Percentiles rank a stretch among this genome's conserved stretches.
Evolutionary conservation across 2,888 invertebrate species (phyloP).

Genomic region (Caenorhabditis sinica): DNA sequence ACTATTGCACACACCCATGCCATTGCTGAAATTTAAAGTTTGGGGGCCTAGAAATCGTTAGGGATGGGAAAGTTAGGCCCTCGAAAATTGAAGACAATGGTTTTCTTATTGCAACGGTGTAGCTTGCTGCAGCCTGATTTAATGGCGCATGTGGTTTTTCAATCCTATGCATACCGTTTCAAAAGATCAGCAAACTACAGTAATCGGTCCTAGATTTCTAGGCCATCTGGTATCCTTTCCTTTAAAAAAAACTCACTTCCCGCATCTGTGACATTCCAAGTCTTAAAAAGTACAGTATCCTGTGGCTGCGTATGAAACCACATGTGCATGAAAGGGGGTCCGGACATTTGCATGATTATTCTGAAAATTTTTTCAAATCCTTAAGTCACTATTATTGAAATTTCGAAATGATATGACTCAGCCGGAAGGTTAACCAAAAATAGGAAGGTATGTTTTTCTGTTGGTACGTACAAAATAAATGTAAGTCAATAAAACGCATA

Average conservation of each 20-base stretch:
- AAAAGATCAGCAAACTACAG: too few relatives aligned
- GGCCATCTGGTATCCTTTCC: neutral
- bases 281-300: constrained; percentile 81
- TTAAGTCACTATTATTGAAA: neutral
- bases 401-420: neutral
- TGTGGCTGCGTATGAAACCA: constrained; percentile 79
- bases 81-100: too few relatives aligned
- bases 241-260: constrained; percentile 71
- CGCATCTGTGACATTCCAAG: constrained; percentile 77
- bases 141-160: too few relatives aligned
- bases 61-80: neutral
- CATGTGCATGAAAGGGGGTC: constrained; percentile 79
- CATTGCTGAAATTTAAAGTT: constrained; percentile 73
- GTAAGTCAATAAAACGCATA: constrained; percentile 9
- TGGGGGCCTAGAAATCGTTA: neutral
- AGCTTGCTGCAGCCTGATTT: too few relatives aligned
- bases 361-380: neutral
- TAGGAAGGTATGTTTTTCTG: too few relatives aligned
- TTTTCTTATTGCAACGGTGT: too few relatives aligned
- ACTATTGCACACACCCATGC: constrained; percentile 75
- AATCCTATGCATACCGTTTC: too few relatives aligned
- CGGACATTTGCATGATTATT: constrained; percentile 20
- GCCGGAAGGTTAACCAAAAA: too few relatives aligned
- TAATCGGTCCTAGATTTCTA: too few relatives aligned
- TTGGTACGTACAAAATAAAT: too few relatives aligned